Conservation (phyloP, 1,140 invertebrate species). For the Myzus persicae region DNA sequence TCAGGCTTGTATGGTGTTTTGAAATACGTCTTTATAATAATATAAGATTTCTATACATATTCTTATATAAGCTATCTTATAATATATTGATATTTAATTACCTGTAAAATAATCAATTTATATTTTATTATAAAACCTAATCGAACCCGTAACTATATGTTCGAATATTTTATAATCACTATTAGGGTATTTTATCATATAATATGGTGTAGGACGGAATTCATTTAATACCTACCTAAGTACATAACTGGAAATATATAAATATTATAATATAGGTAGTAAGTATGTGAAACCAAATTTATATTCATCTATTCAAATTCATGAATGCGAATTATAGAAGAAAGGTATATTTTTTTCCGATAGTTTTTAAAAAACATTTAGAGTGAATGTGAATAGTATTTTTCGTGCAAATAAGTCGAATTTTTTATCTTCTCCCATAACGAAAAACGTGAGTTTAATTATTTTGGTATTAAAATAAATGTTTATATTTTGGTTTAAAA, state of each 20-base stretch:
- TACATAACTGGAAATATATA: neutral
- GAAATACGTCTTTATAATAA: neutral
- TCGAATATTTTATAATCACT: neutral
- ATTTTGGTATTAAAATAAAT: neutral
- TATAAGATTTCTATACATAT: too few relatives aligned
- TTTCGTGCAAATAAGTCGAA: neutral
- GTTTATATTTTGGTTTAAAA: neutral
- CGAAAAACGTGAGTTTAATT: neutral
- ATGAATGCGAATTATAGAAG: neutral
- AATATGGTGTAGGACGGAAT: neutral
- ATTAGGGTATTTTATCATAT: neutral
- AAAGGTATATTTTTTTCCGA: neutral
- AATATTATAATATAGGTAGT: too few relatives aligned
- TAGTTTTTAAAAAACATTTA: neutral
- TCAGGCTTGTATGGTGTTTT: neutral
- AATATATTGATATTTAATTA: conserved; percentile 18
- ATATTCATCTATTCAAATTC: neutral
- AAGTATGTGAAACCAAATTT: neutral
- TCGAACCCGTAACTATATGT: neutral
- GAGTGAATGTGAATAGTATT: neutral
- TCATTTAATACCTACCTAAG: neutral
- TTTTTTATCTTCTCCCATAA: neutral
- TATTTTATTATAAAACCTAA: neutral
- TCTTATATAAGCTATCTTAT: too few relatives aligned
- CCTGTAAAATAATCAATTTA: neutral